Evolutionary conservation across 2,888 invertebrate species (phyloP).

Genomic region (Linnaemya tessellans): DNA sequence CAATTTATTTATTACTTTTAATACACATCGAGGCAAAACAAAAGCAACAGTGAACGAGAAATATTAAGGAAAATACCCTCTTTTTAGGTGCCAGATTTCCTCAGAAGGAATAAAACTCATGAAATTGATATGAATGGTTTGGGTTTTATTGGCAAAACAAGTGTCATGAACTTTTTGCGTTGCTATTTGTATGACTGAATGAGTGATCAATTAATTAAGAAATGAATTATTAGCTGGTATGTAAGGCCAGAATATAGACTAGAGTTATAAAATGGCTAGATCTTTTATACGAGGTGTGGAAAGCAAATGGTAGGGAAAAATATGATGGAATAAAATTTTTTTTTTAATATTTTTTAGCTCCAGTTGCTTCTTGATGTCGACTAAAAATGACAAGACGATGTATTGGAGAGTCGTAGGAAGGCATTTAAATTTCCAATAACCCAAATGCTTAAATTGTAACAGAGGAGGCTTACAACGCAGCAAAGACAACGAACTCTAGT

Average conservation of each 20-base stretch:
- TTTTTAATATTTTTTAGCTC: no score
- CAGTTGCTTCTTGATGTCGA: no score
- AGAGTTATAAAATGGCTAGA: background rate
- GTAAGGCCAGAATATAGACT: background rate
- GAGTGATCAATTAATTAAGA: conserved; percentile 56
- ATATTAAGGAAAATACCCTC: background rate
- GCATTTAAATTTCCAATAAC: no score
- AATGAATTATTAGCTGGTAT: conserved; percentile 29
- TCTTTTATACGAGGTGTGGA: no score
- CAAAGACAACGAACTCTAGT: no score
- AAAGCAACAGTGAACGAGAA: background rate
- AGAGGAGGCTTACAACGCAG: no score
- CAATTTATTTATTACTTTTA: conserved; percentile 71
- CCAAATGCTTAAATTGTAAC: no score
- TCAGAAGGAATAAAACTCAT: background rate
- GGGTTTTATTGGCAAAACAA: conserved; percentile 36
- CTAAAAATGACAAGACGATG: no score
- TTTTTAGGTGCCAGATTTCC: conserved; percentile 27
- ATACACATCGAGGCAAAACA: conserved; percentile 13
- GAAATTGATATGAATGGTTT: conserved; percentile 2
- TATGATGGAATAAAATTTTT: no score
- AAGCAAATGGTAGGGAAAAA: no score
- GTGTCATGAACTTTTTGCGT: conserved; percentile 54
- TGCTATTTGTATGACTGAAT: background rate
- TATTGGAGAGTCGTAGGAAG: no score